Evolutionary conservation across 1,140 invertebrate species (phyloP).

Genomic region (Meloidogyne hapla): DNA sequence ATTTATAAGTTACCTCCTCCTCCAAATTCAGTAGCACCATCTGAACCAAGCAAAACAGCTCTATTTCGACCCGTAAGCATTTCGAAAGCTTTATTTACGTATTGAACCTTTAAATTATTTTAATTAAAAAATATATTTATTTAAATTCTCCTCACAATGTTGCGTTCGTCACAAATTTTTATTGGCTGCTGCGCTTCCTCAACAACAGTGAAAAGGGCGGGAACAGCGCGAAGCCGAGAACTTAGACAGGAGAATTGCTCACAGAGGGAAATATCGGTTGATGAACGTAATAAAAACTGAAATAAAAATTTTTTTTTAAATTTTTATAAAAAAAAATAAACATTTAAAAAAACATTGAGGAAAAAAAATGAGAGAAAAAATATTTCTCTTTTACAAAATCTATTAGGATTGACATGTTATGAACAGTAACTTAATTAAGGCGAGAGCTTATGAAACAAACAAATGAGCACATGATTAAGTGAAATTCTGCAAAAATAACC

Average conservation of each 20-base stretch:
- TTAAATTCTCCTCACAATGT: conserved; percentile 44
- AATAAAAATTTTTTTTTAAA: neutral
- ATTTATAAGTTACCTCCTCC: neutral
- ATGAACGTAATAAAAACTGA: conserved; percentile 45
- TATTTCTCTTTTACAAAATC: no score
- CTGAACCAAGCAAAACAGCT: conserved; percentile 54
- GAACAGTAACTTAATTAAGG: neutral
- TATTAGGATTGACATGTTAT: neutral
- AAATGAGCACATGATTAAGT: neutral
- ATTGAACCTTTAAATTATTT: conserved; percentile 44
- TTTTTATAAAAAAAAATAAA: neutral
- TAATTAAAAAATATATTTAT: no score
- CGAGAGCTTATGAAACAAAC: neutral
- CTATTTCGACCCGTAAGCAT: conserved; percentile 52
- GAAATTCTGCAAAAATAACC: no score
- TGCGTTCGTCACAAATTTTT: conserved; percentile 62
- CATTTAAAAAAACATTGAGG: conserved; percentile 9
- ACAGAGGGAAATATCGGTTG: conserved; percentile 52
- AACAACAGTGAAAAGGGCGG: conserved; percentile 60
- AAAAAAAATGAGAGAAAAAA: neutral
- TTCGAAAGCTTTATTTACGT: conserved; percentile 62
- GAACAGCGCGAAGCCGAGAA: conserved; percentile 57
- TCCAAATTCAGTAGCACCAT: conserved; percentile 26
- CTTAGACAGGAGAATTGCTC: conserved; percentile 56
- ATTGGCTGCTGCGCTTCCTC: conserved; percentile 64